Evolutionary conservation across 2,797 vertebrate genomes (phyloP).

Genomic region (Hemitrygon akajei): DNA sequence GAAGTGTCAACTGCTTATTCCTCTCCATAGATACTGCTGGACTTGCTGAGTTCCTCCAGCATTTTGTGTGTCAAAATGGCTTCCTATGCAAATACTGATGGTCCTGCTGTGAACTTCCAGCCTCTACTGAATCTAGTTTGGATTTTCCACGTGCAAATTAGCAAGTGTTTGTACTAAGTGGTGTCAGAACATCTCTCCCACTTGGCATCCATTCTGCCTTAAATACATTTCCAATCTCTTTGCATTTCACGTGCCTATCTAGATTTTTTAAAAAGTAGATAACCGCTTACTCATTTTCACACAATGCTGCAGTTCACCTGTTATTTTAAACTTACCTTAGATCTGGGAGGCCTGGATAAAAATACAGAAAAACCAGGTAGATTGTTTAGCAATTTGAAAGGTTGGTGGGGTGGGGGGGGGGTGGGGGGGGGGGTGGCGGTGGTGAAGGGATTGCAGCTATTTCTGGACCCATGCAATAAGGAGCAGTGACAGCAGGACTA

Average conservation of each 20-base stretch:
- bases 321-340: neutral
- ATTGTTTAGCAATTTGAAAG: neutral
- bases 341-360: neutral
- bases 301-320: too few relatives aligned
- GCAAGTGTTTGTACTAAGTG: neutral
- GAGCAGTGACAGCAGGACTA: conserved; percentile 14
- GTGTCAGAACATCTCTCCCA: neutral
- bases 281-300: neutral
- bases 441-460: neutral
- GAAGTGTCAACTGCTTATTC: too few relatives aligned
- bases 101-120: neutral
- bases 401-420: too few relatives aligned
- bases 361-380: neutral
- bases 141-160: neutral
- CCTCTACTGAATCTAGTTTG: neutral
- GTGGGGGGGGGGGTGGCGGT: neutral
- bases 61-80: neutral
- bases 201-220: neutral
- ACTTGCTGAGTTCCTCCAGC: too few relatives aligned
- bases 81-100: neutral
- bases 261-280: neutral
- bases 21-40: too few relatives aligned
- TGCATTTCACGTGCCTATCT: too few relatives aligned
- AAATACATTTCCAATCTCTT: neutral
- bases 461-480: neutral